A percentile compares a stretch with the other conserved stretches of the same genome.
These are phyloP conservation scores for Reinhardtius hippoglossoides DNA, from an alignment of 2,113 vertebrate species.

Conservation along the genomic window DNA sequence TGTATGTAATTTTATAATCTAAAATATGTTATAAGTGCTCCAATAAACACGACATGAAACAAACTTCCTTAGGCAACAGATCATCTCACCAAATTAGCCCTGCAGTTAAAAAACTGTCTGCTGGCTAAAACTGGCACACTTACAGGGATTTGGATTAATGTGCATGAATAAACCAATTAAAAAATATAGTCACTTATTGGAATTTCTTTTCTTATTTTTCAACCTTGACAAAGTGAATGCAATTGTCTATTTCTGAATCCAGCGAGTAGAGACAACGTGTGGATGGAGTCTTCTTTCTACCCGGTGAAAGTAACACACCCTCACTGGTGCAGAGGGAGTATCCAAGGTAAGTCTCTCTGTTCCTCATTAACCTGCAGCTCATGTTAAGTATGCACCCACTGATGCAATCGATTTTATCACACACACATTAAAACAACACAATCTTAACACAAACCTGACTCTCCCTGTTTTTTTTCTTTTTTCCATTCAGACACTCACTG, in stretches of 20 bases:
- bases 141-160: too few relatives aligned
- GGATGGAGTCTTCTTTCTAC: neutral
- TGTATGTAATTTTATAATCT: too few relatives aligned
- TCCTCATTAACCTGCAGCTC: slow-evolving; percentile 48
- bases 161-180: too few relatives aligned
- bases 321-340: slow-evolving; percentile 26
- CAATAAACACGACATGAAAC: too few relatives aligned
- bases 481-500: neutral
- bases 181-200: too few relatives aligned
- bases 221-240: neutral
- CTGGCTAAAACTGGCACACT: neutral
- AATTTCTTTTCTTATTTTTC: too few relatives aligned
- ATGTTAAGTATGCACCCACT: slow-evolving; percentile 14
- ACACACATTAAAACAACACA: neutral
- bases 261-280: neutral
- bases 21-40: slow-evolving; percentile 5
- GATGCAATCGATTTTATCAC: slow-evolving; percentile 1
- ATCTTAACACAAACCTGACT: slow-evolving; percentile 1
- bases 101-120: neutral
- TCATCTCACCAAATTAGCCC: neutral
- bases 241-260: neutral
- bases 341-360: slow-evolving; percentile 19
- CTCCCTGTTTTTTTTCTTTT: too few relatives aligned
- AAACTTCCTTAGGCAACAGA: neutral
- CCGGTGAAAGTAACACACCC: slow-evolving; percentile 12